These are phyloP conservation scores for Aradus depressus DNA, from an alignment of 2,888 invertebrate genomes.

Conservation along the genomic window DNA sequence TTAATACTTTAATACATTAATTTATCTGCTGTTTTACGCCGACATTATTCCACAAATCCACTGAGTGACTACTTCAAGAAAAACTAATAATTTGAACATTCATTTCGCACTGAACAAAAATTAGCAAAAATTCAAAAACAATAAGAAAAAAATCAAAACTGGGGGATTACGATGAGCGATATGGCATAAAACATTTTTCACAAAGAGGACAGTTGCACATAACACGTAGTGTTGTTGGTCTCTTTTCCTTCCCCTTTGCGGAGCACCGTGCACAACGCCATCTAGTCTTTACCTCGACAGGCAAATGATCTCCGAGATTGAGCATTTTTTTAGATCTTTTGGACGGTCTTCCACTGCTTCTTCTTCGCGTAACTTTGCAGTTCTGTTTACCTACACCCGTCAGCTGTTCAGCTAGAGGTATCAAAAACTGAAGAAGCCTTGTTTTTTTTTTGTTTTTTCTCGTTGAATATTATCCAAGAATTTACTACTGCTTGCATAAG, in stretches of 20 bases:
- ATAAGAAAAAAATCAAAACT: too few relatives aligned
- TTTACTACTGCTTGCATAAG: slow-evolving; percentile 32
- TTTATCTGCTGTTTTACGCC: too few relatives aligned
- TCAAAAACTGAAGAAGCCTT: slow-evolving; percentile 19
- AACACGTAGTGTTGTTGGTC: slow-evolving; percentile 6
- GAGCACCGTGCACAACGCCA: slow-evolving; percentile 19
- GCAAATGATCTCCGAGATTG: slow-evolving; percentile 21
- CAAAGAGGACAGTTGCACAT: slow-evolving; percentile 12
- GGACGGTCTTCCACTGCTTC: slow-evolving; percentile 12
- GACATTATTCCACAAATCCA: too few relatives aligned
- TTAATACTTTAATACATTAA: too few relatives aligned
- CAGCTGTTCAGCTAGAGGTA: slow-evolving; percentile 22
- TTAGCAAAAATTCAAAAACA: too few relatives aligned
- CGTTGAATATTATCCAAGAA: slow-evolving; percentile 11
- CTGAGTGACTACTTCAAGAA: too few relatives aligned
- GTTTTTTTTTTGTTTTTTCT: slow-evolving; percentile 14
- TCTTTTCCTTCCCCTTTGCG: slow-evolving; percentile 11
- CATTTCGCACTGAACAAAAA: too few relatives aligned
- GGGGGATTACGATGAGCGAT: slow-evolving; percentile 8
- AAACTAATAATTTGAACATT: too few relatives aligned
- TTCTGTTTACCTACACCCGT: slow-evolving; percentile 13
- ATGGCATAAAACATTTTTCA: slow-evolving; percentile 14
- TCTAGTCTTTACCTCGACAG: slow-evolving; percentile 20
- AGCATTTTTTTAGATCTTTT: slow-evolving; percentile 13
- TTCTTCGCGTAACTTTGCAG: slow-evolving; percentile 10